Base-by-base conservation (phyloP, 2,113 vertebrate species). In the Lethenteron reissneri region DNA sequence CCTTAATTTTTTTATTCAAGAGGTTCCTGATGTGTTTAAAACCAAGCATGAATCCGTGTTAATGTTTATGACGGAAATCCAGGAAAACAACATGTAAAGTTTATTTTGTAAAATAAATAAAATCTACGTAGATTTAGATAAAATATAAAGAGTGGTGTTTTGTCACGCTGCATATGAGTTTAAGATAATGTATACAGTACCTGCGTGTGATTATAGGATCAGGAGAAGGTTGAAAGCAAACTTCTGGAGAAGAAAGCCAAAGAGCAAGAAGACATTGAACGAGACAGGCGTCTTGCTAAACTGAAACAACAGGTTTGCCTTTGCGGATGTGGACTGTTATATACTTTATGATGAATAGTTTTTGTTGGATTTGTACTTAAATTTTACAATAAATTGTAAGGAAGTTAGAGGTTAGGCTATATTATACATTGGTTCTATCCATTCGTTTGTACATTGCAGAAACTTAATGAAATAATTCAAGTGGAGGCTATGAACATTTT, bases 301-400 rank as follows among this genome's bases (percentile, higher is more conserved):
- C 73, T 92, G 41, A 92, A 83, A 78, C 80, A 88, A 72, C 89
- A 88, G 84, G 92, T 92, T 41, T 41, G 41, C 41, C 41, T 41
- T 41, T 41, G 41, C 41, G 41, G 4, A 41, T 41, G 41, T 41
- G 41, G 41, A 41, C 41, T 41, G 41, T 41, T 41, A 41, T 41
- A 41, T 41, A 41, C 41, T 41, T 41, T 41, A 41, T 41, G 41
- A 41, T 7, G 41, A 41, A 41, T 41, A 41, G 41, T 41, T 41
- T 41, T 41, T 41, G 4, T 41, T 41, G 25, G 25, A 41, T 41
- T 41, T 41, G 25, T 41, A 41, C 3, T 6, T 41, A 41, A 41
- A 41, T 41, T 41, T 41, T 41, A 41, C 41, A 41, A 41, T 41
- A 41, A 41, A 41, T 41, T 41, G 41, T 3, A 41, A 41, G 41